A percentile compares a stretch with the other conserved stretches of the same genome.
Conservation (phyloP, 2,888 invertebrate species). For the Sisyra terminalis region DNA sequence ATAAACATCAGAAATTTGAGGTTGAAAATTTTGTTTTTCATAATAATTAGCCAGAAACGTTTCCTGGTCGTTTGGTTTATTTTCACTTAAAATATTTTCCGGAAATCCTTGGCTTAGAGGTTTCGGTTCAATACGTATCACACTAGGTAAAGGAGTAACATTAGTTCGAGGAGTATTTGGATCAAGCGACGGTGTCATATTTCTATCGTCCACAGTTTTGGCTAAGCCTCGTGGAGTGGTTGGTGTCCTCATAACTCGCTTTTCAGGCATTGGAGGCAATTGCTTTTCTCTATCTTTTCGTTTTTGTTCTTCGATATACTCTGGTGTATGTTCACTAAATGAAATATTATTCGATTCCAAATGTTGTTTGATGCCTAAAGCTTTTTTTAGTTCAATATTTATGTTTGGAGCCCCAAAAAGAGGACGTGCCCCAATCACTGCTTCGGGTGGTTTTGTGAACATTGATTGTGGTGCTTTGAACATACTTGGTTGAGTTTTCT, state of each 20-base stretch:
- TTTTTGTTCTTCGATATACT: background rate
- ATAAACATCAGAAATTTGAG: too few species aligned
- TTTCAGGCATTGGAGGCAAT: background rate
- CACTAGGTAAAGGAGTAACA: background rate
- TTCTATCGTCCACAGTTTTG: conserved; percentile 13
- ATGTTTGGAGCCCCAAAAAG: conserved; percentile 25
- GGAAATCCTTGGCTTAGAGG: conserved; percentile 3
- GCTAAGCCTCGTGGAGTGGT: conserved; percentile 11
- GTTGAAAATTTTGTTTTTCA: too few species aligned
- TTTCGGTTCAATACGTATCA: background rate
- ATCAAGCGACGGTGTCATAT: background rate
- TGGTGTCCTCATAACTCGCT: background rate
- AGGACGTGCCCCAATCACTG: conserved; percentile 25
- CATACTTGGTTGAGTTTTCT: background rate
- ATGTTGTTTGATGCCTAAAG: conserved; percentile 20
- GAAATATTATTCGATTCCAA: conserved; percentile 1
- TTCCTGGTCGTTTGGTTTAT: conserved; percentile 4
- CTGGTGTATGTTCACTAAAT: conserved; percentile 3
- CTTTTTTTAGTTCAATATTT: conserved; percentile 26
- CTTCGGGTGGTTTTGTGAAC: conserved; percentile 24
- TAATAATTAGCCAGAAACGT: background rate
- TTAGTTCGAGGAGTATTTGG: background rate
- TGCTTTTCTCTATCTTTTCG: background rate
- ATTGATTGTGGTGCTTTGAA: conserved; percentile 10
- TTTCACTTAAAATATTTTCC: conserved; percentile 6